A percentile compares a stretch with the other conserved stretches of the same genome.
Conservation (phyloP, 2,113 vertebrate genomes). For the Datnioides undecimradiatus region DNA sequence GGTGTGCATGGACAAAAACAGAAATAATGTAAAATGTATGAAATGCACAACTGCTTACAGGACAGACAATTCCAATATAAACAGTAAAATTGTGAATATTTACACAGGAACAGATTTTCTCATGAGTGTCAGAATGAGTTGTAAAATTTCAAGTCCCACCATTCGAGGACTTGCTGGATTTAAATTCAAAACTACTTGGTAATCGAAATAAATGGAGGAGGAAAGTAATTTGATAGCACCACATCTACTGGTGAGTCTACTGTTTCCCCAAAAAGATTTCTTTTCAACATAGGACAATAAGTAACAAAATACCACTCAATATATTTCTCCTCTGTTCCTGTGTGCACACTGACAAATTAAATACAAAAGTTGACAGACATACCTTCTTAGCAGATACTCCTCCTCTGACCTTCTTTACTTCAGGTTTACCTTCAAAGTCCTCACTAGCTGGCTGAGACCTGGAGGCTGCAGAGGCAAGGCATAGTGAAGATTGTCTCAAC, state of each 20-base stretch:
- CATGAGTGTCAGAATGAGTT: too few relatives aligned
- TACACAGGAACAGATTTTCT: neutral
- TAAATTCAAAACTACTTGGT: neutral
- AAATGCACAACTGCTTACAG: neutral
- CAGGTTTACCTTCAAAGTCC: conserved; percentile 90
- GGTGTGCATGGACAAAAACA: neutral
- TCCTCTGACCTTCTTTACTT: conserved; percentile 89
- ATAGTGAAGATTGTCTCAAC: neutral
- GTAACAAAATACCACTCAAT: neutral
- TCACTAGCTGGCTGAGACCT: conserved; percentile 79
- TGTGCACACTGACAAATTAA: neutral
- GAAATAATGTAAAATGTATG: neutral
- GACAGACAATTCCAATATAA: neutral
- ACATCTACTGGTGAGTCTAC: too few relatives aligned
- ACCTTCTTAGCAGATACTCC: conserved; percentile 92
- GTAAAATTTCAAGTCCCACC: neutral
- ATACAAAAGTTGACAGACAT: neutral
- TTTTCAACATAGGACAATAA: neutral
- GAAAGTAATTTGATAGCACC: neutral
- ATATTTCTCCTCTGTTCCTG: too few relatives aligned
- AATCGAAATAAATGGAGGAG: neutral
- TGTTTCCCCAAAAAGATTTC: too few relatives aligned
- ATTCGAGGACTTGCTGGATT: neutral
- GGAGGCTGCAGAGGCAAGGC: conserved; percentile 56
- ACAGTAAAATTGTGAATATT: neutral